These are phyloP conservation scores for Bombycilla garrulus DNA, from an alignment of 2,113 vertebrate species.

Conservation along the genomic window DNA sequence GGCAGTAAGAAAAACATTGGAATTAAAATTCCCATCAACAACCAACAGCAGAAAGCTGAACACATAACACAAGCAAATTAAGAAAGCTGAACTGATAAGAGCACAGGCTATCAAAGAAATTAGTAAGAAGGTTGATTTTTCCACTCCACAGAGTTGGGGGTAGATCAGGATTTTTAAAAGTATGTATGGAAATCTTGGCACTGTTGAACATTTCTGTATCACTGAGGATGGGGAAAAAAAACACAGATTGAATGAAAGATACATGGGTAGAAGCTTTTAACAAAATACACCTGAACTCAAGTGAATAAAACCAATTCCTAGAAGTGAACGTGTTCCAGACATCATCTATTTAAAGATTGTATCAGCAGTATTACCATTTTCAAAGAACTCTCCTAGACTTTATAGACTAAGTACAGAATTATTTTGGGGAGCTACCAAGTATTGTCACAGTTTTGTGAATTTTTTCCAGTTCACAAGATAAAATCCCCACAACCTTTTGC, in stretches of 20 bases:
- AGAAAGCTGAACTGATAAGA: background rate
- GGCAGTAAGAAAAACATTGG: background rate
- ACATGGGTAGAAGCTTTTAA: background rate
- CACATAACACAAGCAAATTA: background rate
- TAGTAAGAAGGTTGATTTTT: background rate
- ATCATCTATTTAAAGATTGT: background rate
- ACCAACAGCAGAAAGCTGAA: background rate
- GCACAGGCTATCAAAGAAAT: background rate
- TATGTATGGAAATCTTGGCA: background rate
- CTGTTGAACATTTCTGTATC: background rate
- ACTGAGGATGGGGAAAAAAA: background rate
- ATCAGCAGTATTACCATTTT: background rate
- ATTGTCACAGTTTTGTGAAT: background rate
- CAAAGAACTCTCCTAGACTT: background rate
- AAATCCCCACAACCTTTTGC: background rate
- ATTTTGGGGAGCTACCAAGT: background rate
- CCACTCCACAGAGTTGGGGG: background rate
- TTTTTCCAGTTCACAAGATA: background rate
- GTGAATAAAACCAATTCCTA: background rate
- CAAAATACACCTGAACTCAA: background rate
- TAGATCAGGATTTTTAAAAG: background rate
- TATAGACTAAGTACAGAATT: background rate
- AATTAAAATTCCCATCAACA: background rate
- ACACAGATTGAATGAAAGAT: background rate
- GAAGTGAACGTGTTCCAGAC: background rate